phyloP scores from a whole-genome alignment of 92 coral and sea anemone genomes.

The Actinernus sp. region DNA sequence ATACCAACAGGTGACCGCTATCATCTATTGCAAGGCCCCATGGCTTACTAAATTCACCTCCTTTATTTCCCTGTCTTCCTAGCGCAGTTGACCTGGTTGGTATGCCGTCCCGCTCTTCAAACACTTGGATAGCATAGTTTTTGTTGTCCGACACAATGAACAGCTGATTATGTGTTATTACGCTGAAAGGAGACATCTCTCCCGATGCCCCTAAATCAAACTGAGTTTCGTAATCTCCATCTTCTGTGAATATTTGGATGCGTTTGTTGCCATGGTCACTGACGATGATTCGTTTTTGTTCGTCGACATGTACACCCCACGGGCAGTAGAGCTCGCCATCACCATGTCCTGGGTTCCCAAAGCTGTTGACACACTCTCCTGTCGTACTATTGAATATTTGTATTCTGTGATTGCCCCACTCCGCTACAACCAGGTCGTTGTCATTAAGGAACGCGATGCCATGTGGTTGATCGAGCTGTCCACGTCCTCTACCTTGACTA shows the following conservation, averaged over 20 bases:
- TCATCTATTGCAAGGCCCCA: not conserved
- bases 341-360: not conserved
- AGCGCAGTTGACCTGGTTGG: not conserved
- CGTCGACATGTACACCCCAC: not conserved
- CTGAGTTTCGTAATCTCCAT: not conserved
- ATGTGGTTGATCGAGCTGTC: not conserved
- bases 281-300: not conserved
- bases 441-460: not conserved
- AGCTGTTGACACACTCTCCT: not conserved
- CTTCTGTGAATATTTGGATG: not conserved
- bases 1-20: not conserved
- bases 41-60: not conserved
- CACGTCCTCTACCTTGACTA: not conserved
- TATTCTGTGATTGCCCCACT: not conserved
- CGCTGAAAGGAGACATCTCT: not conserved
- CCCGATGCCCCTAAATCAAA: not conserved
- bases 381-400: not conserved
- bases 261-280: not conserved
- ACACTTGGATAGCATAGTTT: not conserved
- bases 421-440: not conserved
- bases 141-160: not conserved
- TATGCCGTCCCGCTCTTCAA: not conserved
- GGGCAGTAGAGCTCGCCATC: not conserved
- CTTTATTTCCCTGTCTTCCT: not conserved
- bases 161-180: not conserved